Base-by-base conservation (phyloP, 2,113 vertebrate species). In the Orycteropus afer region DNA sequence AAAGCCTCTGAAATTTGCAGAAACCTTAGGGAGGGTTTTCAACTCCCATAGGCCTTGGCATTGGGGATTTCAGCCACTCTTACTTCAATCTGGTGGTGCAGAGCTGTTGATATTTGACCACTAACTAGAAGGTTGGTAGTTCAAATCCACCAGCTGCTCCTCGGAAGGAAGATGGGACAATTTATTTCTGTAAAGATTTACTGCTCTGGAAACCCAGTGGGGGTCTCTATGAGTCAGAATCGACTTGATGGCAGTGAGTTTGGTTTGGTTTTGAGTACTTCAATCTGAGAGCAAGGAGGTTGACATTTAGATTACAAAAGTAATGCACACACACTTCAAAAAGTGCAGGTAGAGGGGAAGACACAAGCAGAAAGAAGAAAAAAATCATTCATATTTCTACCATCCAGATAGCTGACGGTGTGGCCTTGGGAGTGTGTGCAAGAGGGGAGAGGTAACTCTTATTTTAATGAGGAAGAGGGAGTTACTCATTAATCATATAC, bases 11-110 rank as follows among this genome's bases (percentile, higher is more conserved):
- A 73, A 92, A 82, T 34, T 32, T 40, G 76, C 34, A 94, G 87
- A 95, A 84, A 77, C 76, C 17, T 76, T 83, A 59, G n/a, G 42
- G 53, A 63, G 51, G 78, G 18, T 20, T 94, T 61, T 90, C 65
- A 71, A 63, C 12, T 42, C 65, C 12, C 42, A 89, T 15, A n/a
- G 49, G 13, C 40, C 74, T 49, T 49, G 74, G 25, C 29, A 47
- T 77, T 32, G 29, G 47, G 47, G 74, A 18, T 51, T 51, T 77
- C 45, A 77, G 14, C 45, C 27, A 59, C 80, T 85, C 83, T 87
- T 78, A 37, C 57, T 86, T 49, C 53, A 61, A 15, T 61, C 49
- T 95, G n/a, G n/a, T n/a, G n/a, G n/a, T n/a, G n/a, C n/a, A n/a
- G n/a, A n/a, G n/a, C n/a, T n/a, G n/a, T n/a, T n/a, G n/a, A n/a